Evolutionary conservation across 2,113 vertebrate genomes (phyloP).

Genomic region (Triplophysa rosa): DNA sequence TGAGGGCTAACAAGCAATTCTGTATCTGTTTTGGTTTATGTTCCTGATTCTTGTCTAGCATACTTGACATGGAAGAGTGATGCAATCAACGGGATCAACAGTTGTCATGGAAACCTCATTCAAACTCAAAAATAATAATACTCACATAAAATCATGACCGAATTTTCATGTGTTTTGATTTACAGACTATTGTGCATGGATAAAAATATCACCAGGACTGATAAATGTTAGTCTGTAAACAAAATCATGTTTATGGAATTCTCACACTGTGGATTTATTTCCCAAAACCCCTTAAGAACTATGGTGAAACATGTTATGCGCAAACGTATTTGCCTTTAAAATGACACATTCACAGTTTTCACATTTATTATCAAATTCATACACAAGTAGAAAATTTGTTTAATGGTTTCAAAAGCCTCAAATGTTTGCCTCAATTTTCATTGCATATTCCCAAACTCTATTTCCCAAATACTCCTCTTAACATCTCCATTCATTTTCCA

Average conservation of each 20-base stretch:
- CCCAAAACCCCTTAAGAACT: neutral
- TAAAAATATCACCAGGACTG: neutral
- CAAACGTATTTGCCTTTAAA: neutral
- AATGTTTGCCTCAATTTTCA: conserved; percentile 5
- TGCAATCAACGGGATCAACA: conserved; percentile 10
- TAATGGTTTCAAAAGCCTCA: conserved; percentile 15
- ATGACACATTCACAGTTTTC: neutral
- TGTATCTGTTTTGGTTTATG: neutral
- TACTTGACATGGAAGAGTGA: neutral
- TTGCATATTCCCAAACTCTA: conserved; percentile 12
- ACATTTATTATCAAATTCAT: neutral
- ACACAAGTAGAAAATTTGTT: conserved; percentile 4
- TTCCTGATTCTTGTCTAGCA: neutral
- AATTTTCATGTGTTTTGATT: conserved; percentile 16
- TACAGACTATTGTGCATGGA: neutral
- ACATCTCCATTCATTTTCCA: conserved; percentile 17
- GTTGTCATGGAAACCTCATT: conserved; percentile 24
- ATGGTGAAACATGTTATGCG: neutral
- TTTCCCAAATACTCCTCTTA: conserved; percentile 25
- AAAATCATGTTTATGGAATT: neutral
- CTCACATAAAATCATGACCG: neutral
- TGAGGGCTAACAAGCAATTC: conserved; percentile 3
- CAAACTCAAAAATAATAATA: neutral
- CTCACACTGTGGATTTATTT: neutral
- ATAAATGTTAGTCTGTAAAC: neutral